Base-by-base conservation (phyloP, 2,113 vertebrate species). In the Ramphastos sulfuratus region DNA sequence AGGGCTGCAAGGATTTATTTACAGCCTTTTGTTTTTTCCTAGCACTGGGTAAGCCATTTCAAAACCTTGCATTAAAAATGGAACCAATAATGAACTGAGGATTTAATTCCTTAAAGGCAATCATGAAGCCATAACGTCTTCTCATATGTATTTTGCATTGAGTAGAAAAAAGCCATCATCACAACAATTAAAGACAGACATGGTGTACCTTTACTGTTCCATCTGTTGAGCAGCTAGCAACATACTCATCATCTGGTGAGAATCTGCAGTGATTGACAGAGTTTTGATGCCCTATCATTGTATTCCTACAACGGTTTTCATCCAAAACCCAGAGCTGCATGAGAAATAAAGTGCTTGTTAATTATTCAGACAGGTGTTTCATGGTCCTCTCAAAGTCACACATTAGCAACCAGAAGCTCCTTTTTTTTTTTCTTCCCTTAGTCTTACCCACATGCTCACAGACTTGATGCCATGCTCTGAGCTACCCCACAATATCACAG, bases 221-320 rank as follows among this genome's bases (percentile, higher is more conserved):
- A 73, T 99, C 99, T 39, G 97, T 98, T 10, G 99, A 99, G 83
- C 98, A 99, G 77, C 99, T 99, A 87, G 99, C 98, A 92, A 99
- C 80, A 72, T 97, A 98, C 27, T 96, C 75, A 95, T 99, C 99
- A 69, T 99, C 97, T 12, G 99, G 99, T 77, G 99, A 99, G 98
- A 99, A 99, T 95, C 98, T 98, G 90, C 99, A 99, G 97, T 99
- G 99, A 94, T 94, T 98, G 83, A 99, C 98, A 5, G 98, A 97
- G 85, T 97, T 97, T 30, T 48, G 82, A 94, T 99, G 99, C 31
- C 98, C 99, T 69, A 99, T 99, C 97, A 99, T 93, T 0, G 99
- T 99, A 97, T 99, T 99, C 96, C 99, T 98, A 82, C 98, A 99
- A 31, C 96, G 91, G 4, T 97, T 96, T 82, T 96, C 97, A 95